Base-by-base conservation (phyloP, 1,140 invertebrate species). In the Tetramorium alpestre region DNA sequence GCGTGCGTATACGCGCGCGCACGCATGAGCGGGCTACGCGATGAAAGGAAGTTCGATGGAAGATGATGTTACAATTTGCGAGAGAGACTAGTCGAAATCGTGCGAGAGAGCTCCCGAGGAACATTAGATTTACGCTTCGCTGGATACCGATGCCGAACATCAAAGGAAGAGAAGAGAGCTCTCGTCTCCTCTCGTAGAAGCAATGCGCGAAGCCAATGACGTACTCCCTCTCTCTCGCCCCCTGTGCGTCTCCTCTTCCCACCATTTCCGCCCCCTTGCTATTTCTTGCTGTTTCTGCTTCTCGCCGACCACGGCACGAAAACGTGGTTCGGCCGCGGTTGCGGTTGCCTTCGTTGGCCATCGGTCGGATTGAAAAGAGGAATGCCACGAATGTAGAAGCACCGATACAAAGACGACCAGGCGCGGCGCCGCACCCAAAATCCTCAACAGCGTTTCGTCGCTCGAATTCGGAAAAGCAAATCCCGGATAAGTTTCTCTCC, bases 41-140 rank as follows among this genome's bases (percentile, higher is more conserved):
- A 65, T 88, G 86, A 89, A 72, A 88, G 87, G 72, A 89, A 62
- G 69, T 85, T 88, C 77, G 73, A 82, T 25, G 70, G 49, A 88
- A 76, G 88, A 86, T 86, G 81, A 87, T 77, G 87, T 88, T 81
- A 86, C 62, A 76, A 80, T 85, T 84, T 84, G 69, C 69, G 86
- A 73, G 44, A 73, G 78, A 64, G 80, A 62, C 67, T 73, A 84
- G 65, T 73, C 78, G 78, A 78, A 81, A 86, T 51, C 78, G 69
- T 54, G 67, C 18, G 54, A 60, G 67, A 58, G 80, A 56, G 47
- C 33, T 33, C 60, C 38, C 54, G 70, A 41, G 54, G 67, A 87
- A 87, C 86, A 87, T 87, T 87, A 82, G 78, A 73, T 60, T 84
- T 56, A 84, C 56, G 78, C 65, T 87, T 62, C 77, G 69, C 58